A percentile compares a stretch with the other conserved stretches of the same genome.
These are phyloP conservation scores for Ceratina calcarata DNA, from an alignment of 1,140 invertebrate genomes.

Conservation along the genomic window DNA sequence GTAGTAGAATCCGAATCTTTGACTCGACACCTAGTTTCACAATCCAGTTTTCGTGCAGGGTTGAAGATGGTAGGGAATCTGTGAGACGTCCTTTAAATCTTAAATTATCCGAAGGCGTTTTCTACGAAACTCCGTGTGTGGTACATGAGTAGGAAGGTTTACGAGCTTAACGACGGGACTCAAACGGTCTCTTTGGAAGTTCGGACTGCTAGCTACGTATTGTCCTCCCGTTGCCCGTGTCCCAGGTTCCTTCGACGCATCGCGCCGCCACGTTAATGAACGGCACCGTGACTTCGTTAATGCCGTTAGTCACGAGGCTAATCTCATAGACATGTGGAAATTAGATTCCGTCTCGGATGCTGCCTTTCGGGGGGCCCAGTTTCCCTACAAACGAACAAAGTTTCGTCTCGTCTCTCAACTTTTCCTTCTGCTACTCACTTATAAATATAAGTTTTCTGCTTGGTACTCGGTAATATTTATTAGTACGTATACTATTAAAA, in stretches of 20 bases:
- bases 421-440: too few species aligned
- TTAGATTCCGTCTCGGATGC: constrained; percentile 19
- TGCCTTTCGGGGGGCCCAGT: not conserved
- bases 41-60: too few species aligned
- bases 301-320: constrained; percentile 37
- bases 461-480: too few species aligned
- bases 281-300: constrained; percentile 58
- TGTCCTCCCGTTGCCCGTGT: constrained; percentile 34
- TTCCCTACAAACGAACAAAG: too few species aligned
- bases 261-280: constrained; percentile 54
- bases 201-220: constrained; percentile 16
- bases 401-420: too few species aligned
- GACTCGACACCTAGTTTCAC: too few species aligned
- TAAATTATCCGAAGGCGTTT: not conserved
- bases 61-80: too few species aligned
- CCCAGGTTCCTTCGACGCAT: constrained; percentile 18
- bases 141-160: constrained; percentile 44
- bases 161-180: constrained; percentile 62
- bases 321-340: constrained; percentile 41
- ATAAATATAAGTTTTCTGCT: too few species aligned
- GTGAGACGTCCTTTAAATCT: too few species aligned
- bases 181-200: constrained; percentile 60
- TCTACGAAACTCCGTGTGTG: constrained; percentile 33
- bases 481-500: too few species aligned
- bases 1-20: too few species aligned